Evolutionary conservation across 2,888 invertebrate genomes (phyloP), one percentile per base, ranked within the genome.

Genomic region (Branchellion lobata): DNA sequence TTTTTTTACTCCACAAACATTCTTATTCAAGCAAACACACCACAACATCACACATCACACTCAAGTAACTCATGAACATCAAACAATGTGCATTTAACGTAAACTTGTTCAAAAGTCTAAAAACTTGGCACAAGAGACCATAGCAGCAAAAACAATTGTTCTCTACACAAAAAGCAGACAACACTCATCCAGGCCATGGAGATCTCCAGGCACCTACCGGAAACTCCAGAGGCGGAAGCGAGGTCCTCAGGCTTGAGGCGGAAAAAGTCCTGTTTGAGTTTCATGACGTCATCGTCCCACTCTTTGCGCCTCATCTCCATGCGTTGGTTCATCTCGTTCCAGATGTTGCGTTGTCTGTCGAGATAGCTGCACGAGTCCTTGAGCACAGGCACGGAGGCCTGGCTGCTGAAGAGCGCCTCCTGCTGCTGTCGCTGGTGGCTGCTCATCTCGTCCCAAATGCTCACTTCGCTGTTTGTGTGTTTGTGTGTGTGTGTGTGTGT

Each of bases 221-320:
- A 24, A 3, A 57, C 61, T 18, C 61, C 24, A 24, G 61, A 24
- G 5, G 61, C 61, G 21, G 61, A 24, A n/a, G 61, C 79, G 72
- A 69, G 82, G 53, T 86, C 86, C 3, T 84, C 82, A 0, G 87
- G 87, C 80, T 86, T 86, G 36, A 87, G 83, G 18, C 85, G 85
- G 82, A 87, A 87, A 83, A 87, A 87, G 81, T 87, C 86, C 27
- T 85, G 85, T 18, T 86, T 83, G 85, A 87, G 85, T 76, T 83
- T 83, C 51, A 86, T 81, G 51, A 83, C 82, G 78, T 83, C 83
- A 14, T 79, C 81, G 33, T 83, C 83, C 83, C 83, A 83, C 69
- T 83, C 82, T 57, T 80, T 72, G 33, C 82, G 76, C 24, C 82
- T 71, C 53, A 51, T 75, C 73, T 82, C 82, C 82, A 83, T 83